Percentiles rank a stretch among this genome's conserved stretches.
These are phyloP conservation scores for Galbula dea DNA, from an alignment of 2,113 vertebrate species.

Conservation along the genomic window DNA sequence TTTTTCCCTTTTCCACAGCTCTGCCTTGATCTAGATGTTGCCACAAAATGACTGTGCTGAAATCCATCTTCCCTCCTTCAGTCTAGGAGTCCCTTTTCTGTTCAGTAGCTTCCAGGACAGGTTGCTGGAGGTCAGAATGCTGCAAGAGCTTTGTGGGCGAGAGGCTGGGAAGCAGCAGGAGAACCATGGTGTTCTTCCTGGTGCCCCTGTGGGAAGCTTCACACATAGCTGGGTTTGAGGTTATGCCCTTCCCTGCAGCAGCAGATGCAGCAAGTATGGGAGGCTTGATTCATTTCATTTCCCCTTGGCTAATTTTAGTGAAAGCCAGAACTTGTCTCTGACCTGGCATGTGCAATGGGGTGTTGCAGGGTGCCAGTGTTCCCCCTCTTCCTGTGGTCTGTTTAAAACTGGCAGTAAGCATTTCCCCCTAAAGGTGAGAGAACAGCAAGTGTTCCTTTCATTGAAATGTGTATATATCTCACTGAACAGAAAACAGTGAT, in stretches of 20 bases:
- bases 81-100: neutral
- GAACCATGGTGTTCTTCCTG: rapidly evolving
- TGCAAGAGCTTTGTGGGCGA: neutral
- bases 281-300: neutral
- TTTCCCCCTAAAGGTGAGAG: neutral
- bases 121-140: neutral
- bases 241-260: neutral
- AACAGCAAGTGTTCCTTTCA: neutral
- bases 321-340: neutral
- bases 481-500: too few relatives aligned
- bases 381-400: neutral
- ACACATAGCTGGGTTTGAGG: neutral
- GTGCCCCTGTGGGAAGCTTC: neutral
- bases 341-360: neutral
- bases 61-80: neutral
- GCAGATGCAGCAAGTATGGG: neutral
- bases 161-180: neutral
- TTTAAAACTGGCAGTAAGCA: neutral
- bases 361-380: neutral
- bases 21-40: neutral
- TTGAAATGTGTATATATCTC: too few relatives aligned
- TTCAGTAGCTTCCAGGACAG: neutral
- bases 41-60: neutral
- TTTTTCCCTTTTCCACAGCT: neutral
- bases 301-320: neutral